Conservation (phyloP, 2,797 vertebrate genomes). For the Triplophysa yarkandensis region DNA sequence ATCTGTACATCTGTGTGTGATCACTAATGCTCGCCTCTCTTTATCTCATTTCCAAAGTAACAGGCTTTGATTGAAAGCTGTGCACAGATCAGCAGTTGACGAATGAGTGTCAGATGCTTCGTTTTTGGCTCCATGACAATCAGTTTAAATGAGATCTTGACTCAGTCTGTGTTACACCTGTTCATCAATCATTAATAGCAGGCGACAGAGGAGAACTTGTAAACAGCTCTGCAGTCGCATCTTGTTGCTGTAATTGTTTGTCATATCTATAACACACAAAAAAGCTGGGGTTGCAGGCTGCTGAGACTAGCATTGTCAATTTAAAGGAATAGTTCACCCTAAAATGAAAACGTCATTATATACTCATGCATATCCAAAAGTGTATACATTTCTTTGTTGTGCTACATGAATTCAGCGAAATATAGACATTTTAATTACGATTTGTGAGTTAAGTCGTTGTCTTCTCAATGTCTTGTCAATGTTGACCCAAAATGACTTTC, state of each 20-base stretch:
- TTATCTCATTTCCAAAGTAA: conserved; percentile 31
- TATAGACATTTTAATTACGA: too few species aligned
- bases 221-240: neutral
- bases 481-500: too few species aligned
- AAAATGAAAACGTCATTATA: too few species aligned
- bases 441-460: too few species aligned
- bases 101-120: conserved; percentile 21
- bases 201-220: neutral
- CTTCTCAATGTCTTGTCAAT: too few species aligned
- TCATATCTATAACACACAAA: neutral
- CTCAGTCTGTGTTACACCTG: neutral
- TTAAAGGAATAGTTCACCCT: too few species aligned
- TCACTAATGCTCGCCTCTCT: conserved; percentile 11
- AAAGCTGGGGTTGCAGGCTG: neutral
- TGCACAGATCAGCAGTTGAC: conserved; percentile 27
- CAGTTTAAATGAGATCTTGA: neutral
- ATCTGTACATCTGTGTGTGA: conserved; percentile 10
- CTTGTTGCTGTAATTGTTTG: conserved; percentile 4
- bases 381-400: too few species aligned
- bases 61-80: conserved; percentile 24
- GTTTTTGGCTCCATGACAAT: neutral
- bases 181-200: conserved; percentile 13
- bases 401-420: too few species aligned
- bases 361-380: too few species aligned
- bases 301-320: too few species aligned